Base-by-base conservation (phyloP, 2,888 invertebrate genomes). In the Lithophane leautieri region DNA sequence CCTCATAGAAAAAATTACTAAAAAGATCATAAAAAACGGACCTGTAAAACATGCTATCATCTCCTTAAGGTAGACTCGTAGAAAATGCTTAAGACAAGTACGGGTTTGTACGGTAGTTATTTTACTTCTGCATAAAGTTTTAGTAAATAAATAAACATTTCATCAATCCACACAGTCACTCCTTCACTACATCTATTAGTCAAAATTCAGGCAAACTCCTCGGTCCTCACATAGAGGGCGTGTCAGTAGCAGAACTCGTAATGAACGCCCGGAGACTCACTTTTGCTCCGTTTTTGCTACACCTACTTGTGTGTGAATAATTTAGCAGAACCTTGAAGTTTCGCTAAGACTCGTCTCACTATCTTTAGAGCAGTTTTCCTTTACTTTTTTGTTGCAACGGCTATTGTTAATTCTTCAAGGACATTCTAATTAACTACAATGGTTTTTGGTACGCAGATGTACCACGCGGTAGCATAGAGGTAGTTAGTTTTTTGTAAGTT, bases 251-350 rank as follows among this genome's bases (percentile, higher is more conserved):
- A 82, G 78, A 62, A 73, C 54, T 86, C 88, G 90, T 94, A 94
- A 94, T 94, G 94, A 94, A 94, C 91, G 92, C 89, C 89, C 85
- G 87, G 89, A 90, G 89, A 88, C 91, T 90, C 92, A 93, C 92
- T 93, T 91, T 91, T 91, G 92, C 92, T 93, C 88, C 85, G 87
- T 94, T 93, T 93, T 92, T 92, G 89, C 90, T 90, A 89, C 90
- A 89, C 86, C 89, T 90, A 89, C 89, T 89, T 88, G 88, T 87
- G 82, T 86, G 87, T 92, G 91, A 92, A 92, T 92, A 91, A 92
- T 91, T 91, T 90, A 90, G 78, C 74, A 82, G 76, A 80, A 73
- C 81, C 81, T 84, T 84, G 76, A 82, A 85, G 79, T 75, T 54
- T 79, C 75, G 3, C 71, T 69, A 70, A 83, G 80, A 79, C 76